A percentile compares a stretch with the other conserved stretches of the same genome.
Evolutionary conservation across 2,888 invertebrate genomes (phyloP).

Genomic region (Halictus ligatus): DNA sequence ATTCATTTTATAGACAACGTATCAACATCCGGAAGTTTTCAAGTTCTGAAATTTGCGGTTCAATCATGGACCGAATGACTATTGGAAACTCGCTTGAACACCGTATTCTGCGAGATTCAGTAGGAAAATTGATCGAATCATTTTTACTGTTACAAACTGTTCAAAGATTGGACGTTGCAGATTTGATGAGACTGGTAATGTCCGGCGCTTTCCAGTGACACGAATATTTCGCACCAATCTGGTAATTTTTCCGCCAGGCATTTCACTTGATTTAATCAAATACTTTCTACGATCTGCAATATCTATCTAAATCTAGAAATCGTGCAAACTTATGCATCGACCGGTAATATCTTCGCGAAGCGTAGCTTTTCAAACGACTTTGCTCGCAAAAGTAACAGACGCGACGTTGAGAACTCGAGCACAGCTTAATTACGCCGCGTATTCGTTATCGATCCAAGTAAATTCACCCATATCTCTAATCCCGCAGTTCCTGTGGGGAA

Average conservation of each 20-base stretch:
- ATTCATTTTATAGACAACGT: no score
- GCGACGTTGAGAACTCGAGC: neutral
- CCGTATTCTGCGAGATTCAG: neutral
- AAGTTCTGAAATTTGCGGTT: no score
- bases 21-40: no score
- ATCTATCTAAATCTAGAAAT: neutral
- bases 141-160: neutral
- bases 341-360: neutral
- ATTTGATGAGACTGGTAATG: neutral
- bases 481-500: constrained; percentile 29
- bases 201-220: constrained; percentile 6
- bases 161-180: neutral
- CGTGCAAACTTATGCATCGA: neutral
- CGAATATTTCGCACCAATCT: neutral
- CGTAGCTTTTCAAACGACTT: neutral
- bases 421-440: neutral
- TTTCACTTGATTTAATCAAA: constrained; percentile 7
- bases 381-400: neutral
- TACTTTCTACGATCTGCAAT: neutral
- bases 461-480: constrained; percentile 31
- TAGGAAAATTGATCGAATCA: neutral
- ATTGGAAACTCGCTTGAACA: neutral
- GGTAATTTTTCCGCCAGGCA: neutral
- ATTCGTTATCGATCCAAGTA: constrained; percentile 44
- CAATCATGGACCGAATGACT: neutral